Evolutionary conservation across 2,888 invertebrate species (phyloP).

Genomic region (Candidula unifasciata): DNA sequence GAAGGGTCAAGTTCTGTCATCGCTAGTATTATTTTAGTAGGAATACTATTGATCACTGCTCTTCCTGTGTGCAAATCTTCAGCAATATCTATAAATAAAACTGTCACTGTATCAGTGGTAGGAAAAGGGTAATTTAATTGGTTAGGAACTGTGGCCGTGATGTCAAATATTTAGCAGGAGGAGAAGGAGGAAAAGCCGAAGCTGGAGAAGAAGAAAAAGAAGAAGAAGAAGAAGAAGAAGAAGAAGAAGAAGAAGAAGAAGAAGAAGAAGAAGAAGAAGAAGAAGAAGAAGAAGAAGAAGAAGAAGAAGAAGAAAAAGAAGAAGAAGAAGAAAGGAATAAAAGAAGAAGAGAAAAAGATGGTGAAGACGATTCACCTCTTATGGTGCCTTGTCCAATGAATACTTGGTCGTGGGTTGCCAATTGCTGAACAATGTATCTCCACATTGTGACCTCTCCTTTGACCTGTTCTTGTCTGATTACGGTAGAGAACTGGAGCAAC

Average conservation of each 20-base stretch:
- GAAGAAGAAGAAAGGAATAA: not conserved
- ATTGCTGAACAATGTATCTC: slow-evolving; percentile 26
- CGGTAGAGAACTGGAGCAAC: slow-evolving; percentile 32
- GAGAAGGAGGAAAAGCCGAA: not conserved
- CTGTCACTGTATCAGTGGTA: too few species aligned
- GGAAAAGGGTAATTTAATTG: too few species aligned
- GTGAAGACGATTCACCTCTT: not conserved
- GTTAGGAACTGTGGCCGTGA: too few species aligned
- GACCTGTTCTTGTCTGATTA: not conserved
- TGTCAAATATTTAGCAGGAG: too few species aligned
- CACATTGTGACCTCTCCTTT: not conserved
- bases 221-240: not conserved
- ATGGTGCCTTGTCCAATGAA: slow-evolving; percentile 20
- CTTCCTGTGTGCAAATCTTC: too few species aligned
- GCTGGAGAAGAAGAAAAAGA: not conserved
- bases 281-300: not conserved
- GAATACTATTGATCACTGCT: too few species aligned
- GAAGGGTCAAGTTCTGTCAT: too few species aligned
- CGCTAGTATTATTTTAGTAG: too few species aligned
- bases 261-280: not conserved
- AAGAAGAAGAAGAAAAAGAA: not conserved
- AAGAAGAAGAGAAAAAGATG: not conserved
- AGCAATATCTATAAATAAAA: too few species aligned
- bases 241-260: not conserved
- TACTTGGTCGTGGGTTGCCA: slow-evolving; percentile 25